phyloP scores from a whole-genome alignment of 1,140 invertebrate genomes.

The Triops cancriformis region DNA sequence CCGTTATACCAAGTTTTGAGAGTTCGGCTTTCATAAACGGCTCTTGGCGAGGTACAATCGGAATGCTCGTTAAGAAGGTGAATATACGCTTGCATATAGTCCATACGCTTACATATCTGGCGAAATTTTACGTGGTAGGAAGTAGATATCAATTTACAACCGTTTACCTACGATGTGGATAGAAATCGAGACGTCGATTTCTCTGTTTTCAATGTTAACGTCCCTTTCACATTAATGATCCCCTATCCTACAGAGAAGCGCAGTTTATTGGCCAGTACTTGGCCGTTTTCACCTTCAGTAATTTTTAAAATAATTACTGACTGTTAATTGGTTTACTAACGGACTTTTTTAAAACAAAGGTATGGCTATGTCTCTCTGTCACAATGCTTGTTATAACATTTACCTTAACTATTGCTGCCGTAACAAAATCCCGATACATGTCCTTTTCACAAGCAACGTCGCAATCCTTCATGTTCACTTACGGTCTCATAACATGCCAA shows the following conservation, averaged over 20 bases:
- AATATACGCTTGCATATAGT: too few species aligned
- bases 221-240: not conserved
- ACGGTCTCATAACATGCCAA: too few species aligned
- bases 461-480: too few species aligned
- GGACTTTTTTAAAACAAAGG: too few species aligned
- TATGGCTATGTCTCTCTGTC: too few species aligned
- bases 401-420: too few species aligned
- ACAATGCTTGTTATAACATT: too few species aligned
- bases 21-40: not conserved
- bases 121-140: not conserved
- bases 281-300: not conserved
- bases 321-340: too few species aligned
- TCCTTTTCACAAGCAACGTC: too few species aligned
- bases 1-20: not conserved
- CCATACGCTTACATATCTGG: too few species aligned
- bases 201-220: not conserved
- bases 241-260: not conserved
- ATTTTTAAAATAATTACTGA: too few species aligned
- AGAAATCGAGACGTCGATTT: not conserved
- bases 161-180: not conserved
- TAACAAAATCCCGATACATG: too few species aligned
- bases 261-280: not conserved
- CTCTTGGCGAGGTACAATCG: not conserved
- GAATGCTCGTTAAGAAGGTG: not conserved
- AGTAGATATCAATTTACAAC: not conserved